A percentile compares a stretch with the other conserved stretches of the same genome.
Evolutionary conservation across 2,888 invertebrate species (phyloP).

Genomic region (Drosophila birchii): DNA sequence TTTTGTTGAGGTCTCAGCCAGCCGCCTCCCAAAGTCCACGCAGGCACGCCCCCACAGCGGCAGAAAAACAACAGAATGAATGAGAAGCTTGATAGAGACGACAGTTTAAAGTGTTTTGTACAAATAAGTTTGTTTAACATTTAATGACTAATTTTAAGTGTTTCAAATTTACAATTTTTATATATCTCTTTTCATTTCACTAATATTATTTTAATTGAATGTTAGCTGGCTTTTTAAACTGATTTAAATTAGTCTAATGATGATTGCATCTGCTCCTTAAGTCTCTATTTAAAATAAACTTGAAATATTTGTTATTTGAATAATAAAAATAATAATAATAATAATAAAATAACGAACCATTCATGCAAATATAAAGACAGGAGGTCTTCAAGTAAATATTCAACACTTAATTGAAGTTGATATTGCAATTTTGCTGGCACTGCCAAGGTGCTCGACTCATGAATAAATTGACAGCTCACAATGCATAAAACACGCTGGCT

Average conservation of each 20-base stretch:
- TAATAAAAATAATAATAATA: no score
- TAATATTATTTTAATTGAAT: no score
- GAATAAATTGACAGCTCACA: conserved; percentile 40
- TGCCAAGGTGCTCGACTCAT: conserved; percentile 35
- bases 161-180: no score
- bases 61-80: conserved; percentile 17
- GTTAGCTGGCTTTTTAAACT: no score
- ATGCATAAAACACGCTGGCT: conserved; percentile 40
- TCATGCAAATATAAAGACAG: conserved; percentile 12
- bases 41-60: conserved; percentile 19
- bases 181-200: no score
- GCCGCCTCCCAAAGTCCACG: conserved; percentile 4
- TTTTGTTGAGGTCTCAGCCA: conserved; percentile 44
- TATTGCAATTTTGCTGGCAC: conserved; percentile 30
- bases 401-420: conserved; percentile 35
- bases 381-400: conserved; percentile 25
- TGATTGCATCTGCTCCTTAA: no score
- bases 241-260: no score
- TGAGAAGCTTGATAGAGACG: conserved; percentile 11
- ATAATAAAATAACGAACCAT: background rate
- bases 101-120: background rate
- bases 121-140: background rate
- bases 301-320: no score
- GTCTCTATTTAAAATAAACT: no score
- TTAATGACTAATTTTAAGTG: no score